Percentiles rank a stretch among this genome's conserved stretches.
phyloP scores from a whole-genome alignment of 2,113 vertebrate genomes.

The Gymnorhina tibicen region DNA sequence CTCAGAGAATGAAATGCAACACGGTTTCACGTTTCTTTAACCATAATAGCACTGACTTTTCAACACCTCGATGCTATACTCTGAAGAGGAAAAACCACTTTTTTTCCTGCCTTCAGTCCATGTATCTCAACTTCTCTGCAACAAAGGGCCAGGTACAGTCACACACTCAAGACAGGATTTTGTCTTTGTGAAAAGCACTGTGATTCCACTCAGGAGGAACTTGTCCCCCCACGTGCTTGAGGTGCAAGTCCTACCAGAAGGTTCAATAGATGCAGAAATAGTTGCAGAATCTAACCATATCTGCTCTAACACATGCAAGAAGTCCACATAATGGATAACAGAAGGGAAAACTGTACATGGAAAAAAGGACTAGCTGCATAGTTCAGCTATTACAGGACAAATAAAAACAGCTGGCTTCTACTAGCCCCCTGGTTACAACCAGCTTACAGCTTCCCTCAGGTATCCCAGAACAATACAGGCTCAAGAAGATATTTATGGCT shows the following conservation, averaged over 20 bases:
- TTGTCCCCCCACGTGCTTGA: background rate
- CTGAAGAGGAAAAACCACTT: accelerated
- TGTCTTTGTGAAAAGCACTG: background rate
- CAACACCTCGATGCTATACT: accelerated
- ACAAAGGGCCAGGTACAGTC: background rate
- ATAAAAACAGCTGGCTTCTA: slow-evolving; percentile 9
- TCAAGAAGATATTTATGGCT: background rate
- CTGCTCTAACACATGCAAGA: background rate
- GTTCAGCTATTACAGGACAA: slow-evolving; percentile 10
- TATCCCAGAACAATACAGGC: background rate
- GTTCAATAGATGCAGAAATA: background rate
- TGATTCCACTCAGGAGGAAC: background rate
- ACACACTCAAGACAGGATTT: background rate
- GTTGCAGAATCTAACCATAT: background rate
- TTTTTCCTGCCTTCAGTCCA: background rate
- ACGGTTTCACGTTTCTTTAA: background rate
- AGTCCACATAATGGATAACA: background rate
- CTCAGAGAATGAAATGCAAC: background rate
- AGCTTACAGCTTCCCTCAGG: background rate
- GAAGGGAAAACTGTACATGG: background rate
- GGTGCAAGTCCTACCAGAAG: background rate
- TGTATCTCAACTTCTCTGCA: background rate
- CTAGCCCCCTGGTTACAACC: background rate
- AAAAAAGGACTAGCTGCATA: background rate
- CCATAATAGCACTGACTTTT: background rate